Evolutionary conservation across 2,113 vertebrate genomes (phyloP), one percentile per base, ranked within the genome.

Genomic region (Xenopus laevis): DNA sequence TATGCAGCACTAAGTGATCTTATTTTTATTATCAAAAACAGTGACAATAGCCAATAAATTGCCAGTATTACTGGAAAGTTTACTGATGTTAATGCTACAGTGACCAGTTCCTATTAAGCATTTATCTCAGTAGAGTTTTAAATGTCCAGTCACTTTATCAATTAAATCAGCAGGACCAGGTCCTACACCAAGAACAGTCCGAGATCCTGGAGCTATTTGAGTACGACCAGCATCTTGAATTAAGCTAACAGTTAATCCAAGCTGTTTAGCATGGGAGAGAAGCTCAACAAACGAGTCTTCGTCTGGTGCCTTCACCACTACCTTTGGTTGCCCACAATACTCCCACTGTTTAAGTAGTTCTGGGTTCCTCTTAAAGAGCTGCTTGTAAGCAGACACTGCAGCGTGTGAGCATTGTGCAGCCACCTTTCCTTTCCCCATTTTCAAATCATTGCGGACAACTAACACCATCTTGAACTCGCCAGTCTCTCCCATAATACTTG

Each of bases 401-500:
- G 97, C 97, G 0, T 99, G 97, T 40, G 94, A 89, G 33, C 97
- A 99, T 86, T 99, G 97, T 0, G 96, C 95, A 0, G 97, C 95
- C 0, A 95, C 95, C 80, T 99, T 99, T 0, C 97, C 97, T 78
- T 98, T 98, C 0, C 96, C 96, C 97, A 98, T 99, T 84, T 98
- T 98, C 74, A 99, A 80, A 81, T 98, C 96, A 0, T 86, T 95
- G 27, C 96, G 92, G 64, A 99, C 96, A 0, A 97, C 82, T 47
- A 98, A 84, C 20, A 98, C 89, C 96, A 98, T 91, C 85, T 98
- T 99, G 83, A 94, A 94, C 77, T 98, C 96, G 0, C 95, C 96
- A 0, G 88, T 84, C 58, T 98, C 96, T 8, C 93, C 94, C 91
- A 98, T 91, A 71, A 91, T 12, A n/a, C 81, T 88, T 0, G 86